These are phyloP conservation scores for Ahaetulla prasina DNA, from an alignment of 2,113 vertebrate species.

Conservation along the genomic window DNA sequence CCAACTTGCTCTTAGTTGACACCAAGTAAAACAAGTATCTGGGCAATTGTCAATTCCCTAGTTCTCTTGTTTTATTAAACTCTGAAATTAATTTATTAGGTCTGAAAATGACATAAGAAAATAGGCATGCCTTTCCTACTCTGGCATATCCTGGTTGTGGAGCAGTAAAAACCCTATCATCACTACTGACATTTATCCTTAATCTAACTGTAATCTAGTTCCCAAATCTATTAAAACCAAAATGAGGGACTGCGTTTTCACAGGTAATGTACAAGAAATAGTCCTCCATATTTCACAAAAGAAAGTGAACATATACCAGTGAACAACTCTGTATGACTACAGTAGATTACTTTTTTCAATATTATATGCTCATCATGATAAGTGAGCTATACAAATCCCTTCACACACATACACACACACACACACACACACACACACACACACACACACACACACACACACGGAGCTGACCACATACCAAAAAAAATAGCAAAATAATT, in stretches of 20 bases:
- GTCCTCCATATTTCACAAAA: neutral
- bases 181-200: neutral
- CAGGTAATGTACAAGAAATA: neutral
- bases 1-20: neutral
- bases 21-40: neutral
- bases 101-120: neutral
- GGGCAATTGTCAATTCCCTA: neutral
- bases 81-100: neutral
- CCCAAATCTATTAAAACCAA: neutral
- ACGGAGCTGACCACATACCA: neutral
- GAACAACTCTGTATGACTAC: neutral
- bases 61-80: neutral
- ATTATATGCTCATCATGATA: neutral
- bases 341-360: neutral
- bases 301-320: neutral
- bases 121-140: neutral
- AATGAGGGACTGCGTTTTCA: neutral
- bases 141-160: neutral
- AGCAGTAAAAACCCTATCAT: neutral
- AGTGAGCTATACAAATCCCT: neutral
- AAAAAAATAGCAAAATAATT: conserved; percentile 10
- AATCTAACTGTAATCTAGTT: neutral
- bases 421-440: neutral
- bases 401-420: neutral
- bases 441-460: too few species aligned